Base-by-base conservation (phyloP, 2,797 vertebrate species). In the Furcifer pardalis region DNA sequence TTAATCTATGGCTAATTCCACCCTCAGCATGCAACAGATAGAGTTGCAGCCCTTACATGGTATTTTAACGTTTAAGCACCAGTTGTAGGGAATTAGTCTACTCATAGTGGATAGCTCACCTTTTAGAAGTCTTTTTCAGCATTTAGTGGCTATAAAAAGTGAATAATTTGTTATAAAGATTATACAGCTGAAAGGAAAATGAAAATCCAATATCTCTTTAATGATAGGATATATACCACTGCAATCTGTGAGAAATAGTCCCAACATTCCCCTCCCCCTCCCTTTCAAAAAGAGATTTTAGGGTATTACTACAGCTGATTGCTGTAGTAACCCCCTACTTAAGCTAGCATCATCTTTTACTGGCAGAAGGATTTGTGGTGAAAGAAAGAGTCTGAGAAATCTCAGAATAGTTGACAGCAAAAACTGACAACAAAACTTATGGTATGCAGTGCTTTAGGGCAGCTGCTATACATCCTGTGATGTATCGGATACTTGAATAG, bases 1-100 rank as follows among this genome's bases (percentile, higher is more conserved):
- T 93, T 94, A 94, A 94, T 94, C 83, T 91, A 83, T 83, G 91
- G 86, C 87, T 94, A 93, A 94, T 94, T 92, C 90, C 77, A 92
- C 90, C 90, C 91, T 93, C 84, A 81, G 87, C 91, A 89, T 87
- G 87, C 86, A 1, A 17, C 81, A 84, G 88, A 91, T 92, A 87
- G 79, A 90, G 89, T 94, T 93, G 89, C 94, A 92, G 88, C 90
- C 52, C 76, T 89, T 93, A 79, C 81, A 85, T 92, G 87, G 72
- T 91, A 85, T 87, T 81, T 92, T 92, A 93, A 92, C 94, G 90
- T 91, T 93, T 81, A 85, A 93, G 88, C 82, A 77, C 90, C 89
- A 92, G 93, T 91, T 92, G 90, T 72, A 86, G 84, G 83, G 87
- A 93, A 94, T 93, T 92, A 89, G 62, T 89, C 87, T 90, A 94